A percentile compares a stretch with the other conserved stretches of the same genome.
Evolutionary conservation across 2,888 invertebrate species (phyloP).

Genomic region (Trypoxylon attenuatum): DNA sequence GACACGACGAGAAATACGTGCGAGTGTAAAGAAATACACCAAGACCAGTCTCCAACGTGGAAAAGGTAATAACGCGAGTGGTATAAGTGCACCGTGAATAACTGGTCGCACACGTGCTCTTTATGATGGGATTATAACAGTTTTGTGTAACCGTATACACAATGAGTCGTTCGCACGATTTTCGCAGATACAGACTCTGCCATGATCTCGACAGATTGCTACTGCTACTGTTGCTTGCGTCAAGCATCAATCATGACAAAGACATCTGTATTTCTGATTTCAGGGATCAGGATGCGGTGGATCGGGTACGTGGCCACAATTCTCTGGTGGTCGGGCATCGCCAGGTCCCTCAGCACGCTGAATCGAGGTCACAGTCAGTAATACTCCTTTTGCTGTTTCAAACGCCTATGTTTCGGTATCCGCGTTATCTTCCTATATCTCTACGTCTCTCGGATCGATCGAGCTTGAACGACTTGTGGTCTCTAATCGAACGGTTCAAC

Average conservation of each 20-base stretch:
- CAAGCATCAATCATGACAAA: too few relatives aligned
- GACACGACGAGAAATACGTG: constrained; percentile 4
- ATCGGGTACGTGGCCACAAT: constrained; percentile 74
- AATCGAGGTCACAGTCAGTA: constrained; percentile 74
- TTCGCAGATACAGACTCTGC: constrained; percentile 26
- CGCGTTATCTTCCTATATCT: constrained; percentile 12
- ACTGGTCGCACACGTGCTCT: constrained; percentile 23
- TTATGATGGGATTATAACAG: constrained; percentile 31
- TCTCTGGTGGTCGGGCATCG: constrained; percentile 74
- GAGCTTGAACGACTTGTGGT: not conserved
- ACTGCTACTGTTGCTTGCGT: too few relatives aligned
- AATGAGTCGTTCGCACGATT: constrained; percentile 24
- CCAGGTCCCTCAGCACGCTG: constrained; percentile 73
- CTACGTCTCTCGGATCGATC: constrained; percentile 2
- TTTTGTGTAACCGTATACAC: constrained; percentile 18
- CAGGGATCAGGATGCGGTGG: constrained; percentile 75
- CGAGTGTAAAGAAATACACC: constrained; percentile 20
- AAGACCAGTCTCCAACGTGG: constrained; percentile 12
- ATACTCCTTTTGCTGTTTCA: constrained; percentile 57
- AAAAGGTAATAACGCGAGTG: constrained; percentile 27
- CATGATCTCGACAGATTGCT: too few relatives aligned
- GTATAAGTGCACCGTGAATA: constrained; percentile 22
- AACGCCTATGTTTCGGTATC: constrained; percentile 41
- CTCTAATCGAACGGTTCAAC: not conserved
- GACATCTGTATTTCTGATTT: constrained; percentile 45